phyloP scores from a whole-genome alignment of 2,888 invertebrate species.

The Stictocephala bisonia region DNA sequence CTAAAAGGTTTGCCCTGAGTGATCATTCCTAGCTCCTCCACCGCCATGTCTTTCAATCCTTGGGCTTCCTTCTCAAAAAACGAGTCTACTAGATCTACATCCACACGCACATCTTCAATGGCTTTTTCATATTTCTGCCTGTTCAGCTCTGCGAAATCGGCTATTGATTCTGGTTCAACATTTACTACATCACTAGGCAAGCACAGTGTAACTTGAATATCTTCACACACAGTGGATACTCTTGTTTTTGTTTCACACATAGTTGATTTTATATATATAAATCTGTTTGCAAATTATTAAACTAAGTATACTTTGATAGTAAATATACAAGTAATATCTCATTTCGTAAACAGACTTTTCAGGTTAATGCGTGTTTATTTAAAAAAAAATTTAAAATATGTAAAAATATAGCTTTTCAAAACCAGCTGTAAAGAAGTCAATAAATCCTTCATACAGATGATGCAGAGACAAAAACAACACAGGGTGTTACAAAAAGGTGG shows the following conservation, averaged over 20 bases:
- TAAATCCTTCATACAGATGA: too few relatives aligned
- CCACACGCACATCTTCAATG: not conserved
- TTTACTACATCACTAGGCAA: not conserved
- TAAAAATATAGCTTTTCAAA: too few relatives aligned
- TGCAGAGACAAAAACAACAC: too few relatives aligned
- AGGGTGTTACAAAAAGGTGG: too few relatives aligned
- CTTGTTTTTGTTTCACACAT: constrained; percentile 8
- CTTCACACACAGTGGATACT: not conserved
- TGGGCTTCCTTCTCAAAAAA: not conserved
- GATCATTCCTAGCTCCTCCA: not conserved
- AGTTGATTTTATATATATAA: too few relatives aligned
- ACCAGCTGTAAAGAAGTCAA: too few relatives aligned
- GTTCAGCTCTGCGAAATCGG: not conserved
- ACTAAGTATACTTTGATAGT: too few relatives aligned
- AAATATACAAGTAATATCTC: too few relatives aligned
- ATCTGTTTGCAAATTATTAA: too few relatives aligned
- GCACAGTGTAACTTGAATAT: not conserved
- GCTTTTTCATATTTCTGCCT: not conserved
- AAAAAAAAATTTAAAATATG: too few relatives aligned
- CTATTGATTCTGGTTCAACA: not conserved
- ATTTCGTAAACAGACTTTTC: too few relatives aligned
- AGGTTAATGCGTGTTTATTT: too few relatives aligned
- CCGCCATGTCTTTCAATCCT: not conserved
- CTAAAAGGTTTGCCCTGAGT: not conserved
- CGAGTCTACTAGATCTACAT: not conserved